A percentile compares a stretch with the other conserved stretches of the same genome.
phyloP scores from a whole-genome alignment of 2,888 invertebrate species.

The Drosophila acutilabella region DNA sequence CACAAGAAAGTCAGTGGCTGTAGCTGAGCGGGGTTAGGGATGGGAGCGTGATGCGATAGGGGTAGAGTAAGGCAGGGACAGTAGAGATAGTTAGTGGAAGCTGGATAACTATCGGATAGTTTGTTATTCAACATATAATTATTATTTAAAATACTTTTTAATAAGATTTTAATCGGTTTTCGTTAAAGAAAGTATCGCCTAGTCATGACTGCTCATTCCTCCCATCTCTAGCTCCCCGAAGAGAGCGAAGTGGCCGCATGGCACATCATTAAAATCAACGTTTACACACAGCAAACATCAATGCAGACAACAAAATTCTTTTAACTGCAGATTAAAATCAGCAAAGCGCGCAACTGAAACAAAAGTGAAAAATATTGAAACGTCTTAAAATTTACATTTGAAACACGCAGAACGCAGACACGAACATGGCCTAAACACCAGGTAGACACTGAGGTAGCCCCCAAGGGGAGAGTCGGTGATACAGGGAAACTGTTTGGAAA shows the following conservation, averaged over 20 bases:
- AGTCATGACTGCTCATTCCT: background rate
- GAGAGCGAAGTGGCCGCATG: constrained; percentile 30
- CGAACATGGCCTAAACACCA: constrained; percentile 50
- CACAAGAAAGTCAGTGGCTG: constrained; percentile 46
- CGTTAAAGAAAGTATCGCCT: background rate
- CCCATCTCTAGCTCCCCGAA: constrained; percentile 3
- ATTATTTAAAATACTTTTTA: no score
- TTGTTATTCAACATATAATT: no score
- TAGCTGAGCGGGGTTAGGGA: constrained; percentile 2
- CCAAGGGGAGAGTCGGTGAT: background rate
- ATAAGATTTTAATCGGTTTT: no score
- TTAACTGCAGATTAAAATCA: constrained; percentile 77
- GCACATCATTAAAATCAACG: constrained; percentile 80
- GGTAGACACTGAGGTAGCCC: background rate
- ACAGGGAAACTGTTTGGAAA: constrained; percentile 47
- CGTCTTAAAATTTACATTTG: constrained; percentile 70
- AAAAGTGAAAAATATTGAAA: constrained; percentile 74
- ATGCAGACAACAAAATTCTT: constrained; percentile 75
- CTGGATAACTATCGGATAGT: no score
- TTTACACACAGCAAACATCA: constrained; percentile 75
- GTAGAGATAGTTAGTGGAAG: no score
- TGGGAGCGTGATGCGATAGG: constrained; percentile 2
- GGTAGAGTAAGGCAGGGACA: no score
- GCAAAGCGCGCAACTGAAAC: constrained; percentile 64
- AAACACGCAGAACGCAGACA: constrained; percentile 62